These are phyloP conservation scores for Corvus moneduloides DNA, from an alignment of 2,113 vertebrate species.

Conservation along the genomic window DNA sequence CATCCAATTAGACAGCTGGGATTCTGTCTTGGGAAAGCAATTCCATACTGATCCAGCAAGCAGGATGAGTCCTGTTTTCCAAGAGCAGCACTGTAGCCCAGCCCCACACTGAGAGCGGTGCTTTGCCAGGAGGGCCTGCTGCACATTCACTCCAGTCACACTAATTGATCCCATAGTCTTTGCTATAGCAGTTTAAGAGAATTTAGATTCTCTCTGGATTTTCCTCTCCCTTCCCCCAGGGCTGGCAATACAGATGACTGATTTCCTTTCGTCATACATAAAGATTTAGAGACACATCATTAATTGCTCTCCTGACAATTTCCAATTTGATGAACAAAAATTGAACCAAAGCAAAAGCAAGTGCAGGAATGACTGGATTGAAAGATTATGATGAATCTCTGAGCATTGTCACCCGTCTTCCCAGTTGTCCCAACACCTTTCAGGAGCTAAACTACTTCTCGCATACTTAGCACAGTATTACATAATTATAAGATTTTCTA, in stretches of 20 bases:
- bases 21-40: not conserved
- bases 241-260: not conserved
- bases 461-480: not conserved
- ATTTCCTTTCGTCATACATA: not conserved
- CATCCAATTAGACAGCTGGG: not conserved
- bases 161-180: not conserved
- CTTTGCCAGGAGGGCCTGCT: not conserved
- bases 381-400: not conserved
- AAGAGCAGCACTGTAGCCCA: not conserved
- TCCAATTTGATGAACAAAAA: conserved; percentile 3
- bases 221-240: not conserved
- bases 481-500: not conserved
- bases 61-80: not conserved
- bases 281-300: not conserved
- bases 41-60: not conserved
- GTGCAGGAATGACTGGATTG: not conserved
- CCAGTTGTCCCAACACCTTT: not conserved
- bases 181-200: not conserved
- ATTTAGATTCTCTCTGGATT: not conserved
- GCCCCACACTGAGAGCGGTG: accelerated
- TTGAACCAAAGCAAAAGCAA: not conserved
- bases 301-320: conserved; percentile 12
- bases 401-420: not conserved
- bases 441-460: not conserved
- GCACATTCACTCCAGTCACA: not conserved